Conservation (phyloP, 2,888 invertebrate species). For the Axea sp. region DNA sequence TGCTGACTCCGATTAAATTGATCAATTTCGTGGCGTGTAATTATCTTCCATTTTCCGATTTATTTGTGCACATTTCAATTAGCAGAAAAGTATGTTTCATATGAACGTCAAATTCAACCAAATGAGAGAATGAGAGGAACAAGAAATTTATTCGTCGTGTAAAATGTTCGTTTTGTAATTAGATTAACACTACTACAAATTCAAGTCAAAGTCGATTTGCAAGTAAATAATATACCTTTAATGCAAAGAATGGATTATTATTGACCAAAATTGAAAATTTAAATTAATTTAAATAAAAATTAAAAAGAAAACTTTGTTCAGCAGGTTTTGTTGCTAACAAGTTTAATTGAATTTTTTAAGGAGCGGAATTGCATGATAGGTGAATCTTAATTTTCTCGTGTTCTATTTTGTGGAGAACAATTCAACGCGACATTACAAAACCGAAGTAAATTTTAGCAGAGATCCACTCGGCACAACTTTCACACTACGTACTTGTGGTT, state of each 20-base stretch:
- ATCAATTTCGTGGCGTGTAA: conserved; percentile 44
- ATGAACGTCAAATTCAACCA: not conserved
- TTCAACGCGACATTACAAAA: conserved; percentile 10
- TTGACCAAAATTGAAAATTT: conserved; percentile 1
- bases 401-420: conserved; percentile 20
- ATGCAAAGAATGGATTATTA: not conserved
- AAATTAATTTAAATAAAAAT: too few relatives aligned
- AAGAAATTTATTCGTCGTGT: conserved; percentile 3
- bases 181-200: conserved; percentile 18
- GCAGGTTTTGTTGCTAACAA: not conserved
- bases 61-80: conserved; percentile 38
- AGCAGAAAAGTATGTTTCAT: conserved; percentile 8
- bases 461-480: conserved; percentile 22
- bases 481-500: conserved; percentile 32
- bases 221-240: conserved; percentile 10
- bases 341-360: conserved; percentile 14
- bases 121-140: conserved; percentile 6
- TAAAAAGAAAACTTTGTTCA: too few relatives aligned
- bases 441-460: conserved; percentile 21
- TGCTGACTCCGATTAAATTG: conserved; percentile 35
- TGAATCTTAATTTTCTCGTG: conserved; percentile 23
- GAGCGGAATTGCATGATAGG: conserved; percentile 1
- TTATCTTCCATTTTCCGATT: conserved; percentile 37
- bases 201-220: conserved; percentile 11
- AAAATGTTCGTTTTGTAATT: conserved; percentile 6